Conservation (phyloP, 1,140 invertebrate species). For the Drepana arcuata region DNA sequence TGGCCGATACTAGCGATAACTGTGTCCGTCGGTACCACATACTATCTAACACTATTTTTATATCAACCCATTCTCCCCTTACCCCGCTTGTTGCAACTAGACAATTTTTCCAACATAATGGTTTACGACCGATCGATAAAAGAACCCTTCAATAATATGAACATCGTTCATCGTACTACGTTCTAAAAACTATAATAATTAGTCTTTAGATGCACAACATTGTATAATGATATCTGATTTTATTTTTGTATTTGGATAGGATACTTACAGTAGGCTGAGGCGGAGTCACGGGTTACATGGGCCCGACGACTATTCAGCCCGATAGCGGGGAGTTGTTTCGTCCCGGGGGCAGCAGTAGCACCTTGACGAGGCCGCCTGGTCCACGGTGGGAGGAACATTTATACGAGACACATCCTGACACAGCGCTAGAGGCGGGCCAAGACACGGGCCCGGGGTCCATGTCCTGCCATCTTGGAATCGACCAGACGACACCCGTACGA, state of each 20-base stretch:
- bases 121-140: slow-evolving; percentile 51
- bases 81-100: slow-evolving; percentile 21
- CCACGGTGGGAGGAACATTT: slow-evolving; percentile 64
- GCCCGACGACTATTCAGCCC: slow-evolving; percentile 39
- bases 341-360: slow-evolving; percentile 34
- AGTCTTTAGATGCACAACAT: too few species aligned
- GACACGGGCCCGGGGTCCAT: slow-evolving; percentile 24
- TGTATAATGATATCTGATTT: too few species aligned
- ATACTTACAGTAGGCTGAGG: slow-evolving; percentile 42
- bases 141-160: too few species aligned
- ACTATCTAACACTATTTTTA: slow-evolving; percentile 1
- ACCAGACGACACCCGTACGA: slow-evolving; percentile 11
- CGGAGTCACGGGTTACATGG: slow-evolving; percentile 45
- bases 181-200: too few species aligned
- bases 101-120: slow-evolving; percentile 26
- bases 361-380: slow-evolving; percentile 39
- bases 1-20: too few species aligned
- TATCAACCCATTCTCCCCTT: slow-evolving; percentile 11
- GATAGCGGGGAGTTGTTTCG: slow-evolving; percentile 22
- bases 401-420: slow-evolving; percentile 51
- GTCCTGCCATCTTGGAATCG: slow-evolving; percentile 56
- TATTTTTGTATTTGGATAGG: too few species aligned
- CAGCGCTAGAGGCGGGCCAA: slow-evolving; percentile 36
- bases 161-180: too few species aligned
- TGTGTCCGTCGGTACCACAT: not conserved